Conservation (phyloP, 2,797 vertebrate genomes). For the Alosa sapidissima region DNA sequence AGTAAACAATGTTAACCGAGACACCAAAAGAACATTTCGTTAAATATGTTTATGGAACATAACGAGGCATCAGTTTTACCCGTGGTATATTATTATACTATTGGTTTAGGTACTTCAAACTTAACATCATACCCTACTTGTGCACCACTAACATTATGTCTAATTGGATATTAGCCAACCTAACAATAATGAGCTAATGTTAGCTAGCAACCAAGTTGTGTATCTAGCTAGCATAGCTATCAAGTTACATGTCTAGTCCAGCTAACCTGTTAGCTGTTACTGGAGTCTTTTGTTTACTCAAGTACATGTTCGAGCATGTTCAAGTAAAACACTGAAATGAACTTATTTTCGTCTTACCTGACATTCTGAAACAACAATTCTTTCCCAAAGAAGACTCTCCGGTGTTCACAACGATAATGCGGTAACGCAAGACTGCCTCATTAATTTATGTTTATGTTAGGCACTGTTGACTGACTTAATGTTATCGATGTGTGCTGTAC, state of each 20-base stretch:
- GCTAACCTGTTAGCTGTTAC: not conserved
- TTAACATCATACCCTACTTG: not conserved
- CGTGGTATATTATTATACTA: too few species aligned
- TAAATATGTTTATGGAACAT: not conserved
- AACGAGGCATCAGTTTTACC: not conserved
- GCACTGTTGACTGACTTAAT: not conserved
- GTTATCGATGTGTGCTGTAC: not conserved
- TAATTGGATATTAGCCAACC: not conserved
- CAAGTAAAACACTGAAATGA: not conserved
- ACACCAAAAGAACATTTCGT: not conserved
- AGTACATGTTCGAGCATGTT: not conserved
- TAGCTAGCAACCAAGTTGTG: not conserved
- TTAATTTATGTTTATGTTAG: not conserved
- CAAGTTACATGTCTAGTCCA: not conserved
- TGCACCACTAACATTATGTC: too few species aligned
- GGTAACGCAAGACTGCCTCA: not conserved
- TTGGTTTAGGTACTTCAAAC: not conserved
- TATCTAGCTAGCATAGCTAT: not conserved
- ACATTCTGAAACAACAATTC: not conserved
- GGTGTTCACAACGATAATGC: not conserved
- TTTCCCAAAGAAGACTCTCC: not conserved
- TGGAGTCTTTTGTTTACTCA: not conserved
- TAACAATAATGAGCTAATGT: not conserved
- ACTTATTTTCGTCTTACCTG: not conserved
- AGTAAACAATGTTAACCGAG: not conserved